Evolutionary conservation across 2,113 vertebrate genomes (phyloP), one percentile per base, ranked within the genome.

Genomic region (Malaclemys terrapin): DNA sequence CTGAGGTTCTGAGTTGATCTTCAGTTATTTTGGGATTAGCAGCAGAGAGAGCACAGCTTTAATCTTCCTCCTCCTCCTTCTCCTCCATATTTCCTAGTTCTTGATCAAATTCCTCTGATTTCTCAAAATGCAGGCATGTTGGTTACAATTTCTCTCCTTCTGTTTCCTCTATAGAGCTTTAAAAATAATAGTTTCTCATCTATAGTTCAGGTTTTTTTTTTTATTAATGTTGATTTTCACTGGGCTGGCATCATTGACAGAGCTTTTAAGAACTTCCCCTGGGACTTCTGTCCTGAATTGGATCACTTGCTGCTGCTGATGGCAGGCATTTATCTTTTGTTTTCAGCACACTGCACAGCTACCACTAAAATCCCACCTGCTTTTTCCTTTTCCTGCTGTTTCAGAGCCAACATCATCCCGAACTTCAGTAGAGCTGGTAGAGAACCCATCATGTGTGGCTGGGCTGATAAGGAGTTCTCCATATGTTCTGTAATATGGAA

Each of bases 401-500:
- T 45, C 59, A 88, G 31, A 17, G 1, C 72, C 89, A 78, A 88
- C 42, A 16, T 24, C 52, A 79, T 91, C 90, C 49, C 62, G 29
- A 6, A 0, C 5, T 62, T 92, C 85, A 24, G 0, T 81, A 50
- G 50, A 50, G 12, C 25, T 2, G 0, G 31, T 50, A 50, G 56
- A 3, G 59, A 84, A 47, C 0, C 1, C 29, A 1, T 53, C 79
- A 14, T 1, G 56, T 24, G 10, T 53, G 13, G 45, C 69, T 0
- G 87, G 90, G 54, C 45, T 86, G 1, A 62, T 5, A 82, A 22
- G 84, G 3, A 98, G 89, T 19, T 69, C 6, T 78, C 82, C 95
- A 52, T 97, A 94, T 0, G 92, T 97, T 82, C 94, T 96, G 80
- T 98, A 98, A 86, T 92, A 98, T 7, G 97, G 95, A 1, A 94